Base-by-base conservation (phyloP, 2,113 vertebrate genomes). In the Ammospiza caudacuta region DNA sequence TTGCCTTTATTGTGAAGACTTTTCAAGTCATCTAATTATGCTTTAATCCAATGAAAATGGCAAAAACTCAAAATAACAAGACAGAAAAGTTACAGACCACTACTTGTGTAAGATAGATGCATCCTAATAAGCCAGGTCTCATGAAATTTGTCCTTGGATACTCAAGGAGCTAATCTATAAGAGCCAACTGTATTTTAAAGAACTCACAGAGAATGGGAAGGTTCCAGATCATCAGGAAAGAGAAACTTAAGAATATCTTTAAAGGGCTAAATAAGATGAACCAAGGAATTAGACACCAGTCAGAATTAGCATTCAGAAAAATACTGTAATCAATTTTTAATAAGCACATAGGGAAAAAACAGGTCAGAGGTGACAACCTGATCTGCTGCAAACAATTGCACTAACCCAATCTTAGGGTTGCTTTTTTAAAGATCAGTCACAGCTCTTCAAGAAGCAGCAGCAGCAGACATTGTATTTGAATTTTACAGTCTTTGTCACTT, bases 271-370 rank as follows among this genome's bases (percentile, higher is more conserved):
- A 89, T 61, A 81, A 28, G 35, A 88, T 5, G 2, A 93, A 19
- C 17, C 64, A 86, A 82, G 20, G 37, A 85, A 67, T 83, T 39
- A 52, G 11, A 86, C 59, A 69, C 7, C 39, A 61, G 59, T 43
- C 63, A 88, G 55, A 93, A 83, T 31, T 22, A 83, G 46, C 73
- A 69, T 12, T 43, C 16, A 90, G 79, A 88, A 95, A 93, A 93
- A 81, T 52, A 77, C 33, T 77, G 51, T 11, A 63, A 80, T 86
- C 62, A 83, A 70, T 81, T 80, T 85, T 44, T 92, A 90, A 74
- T 74, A 90, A 89, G 54, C 16, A 90, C 35, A 54, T 11, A 58
- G 35, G 51, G 44, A 49, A 77, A 79, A 74, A 89, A 3, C 5
- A 78, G 39, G 66, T 81, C 73, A 74, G 11, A 81, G 51, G 68